These are phyloP conservation scores for Actinostola sp. DNA, from an alignment of 92 coral and sea anemone genomes.

Conservation along the genomic window DNA sequence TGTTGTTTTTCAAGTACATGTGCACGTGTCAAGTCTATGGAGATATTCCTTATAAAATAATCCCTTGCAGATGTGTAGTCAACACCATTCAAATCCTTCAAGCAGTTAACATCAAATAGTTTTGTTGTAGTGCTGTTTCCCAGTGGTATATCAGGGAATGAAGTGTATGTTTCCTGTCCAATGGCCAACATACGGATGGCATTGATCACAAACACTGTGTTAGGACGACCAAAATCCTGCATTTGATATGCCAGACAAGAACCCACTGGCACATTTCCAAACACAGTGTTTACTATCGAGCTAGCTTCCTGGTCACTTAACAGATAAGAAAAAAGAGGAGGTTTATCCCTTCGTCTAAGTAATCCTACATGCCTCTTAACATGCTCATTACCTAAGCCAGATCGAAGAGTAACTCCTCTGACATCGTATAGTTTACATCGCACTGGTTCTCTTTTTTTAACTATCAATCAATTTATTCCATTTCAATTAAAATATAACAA, in stretches of 20 bases:
- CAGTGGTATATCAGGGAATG: constrained; percentile 45
- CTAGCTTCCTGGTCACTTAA: constrained; percentile 39
- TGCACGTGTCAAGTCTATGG: constrained; percentile 21
- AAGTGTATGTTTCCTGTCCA: constrained; percentile 13
- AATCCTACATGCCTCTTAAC: constrained; percentile 29
- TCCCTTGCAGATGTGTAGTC: too few relatives aligned
- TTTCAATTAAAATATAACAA: too few relatives aligned
- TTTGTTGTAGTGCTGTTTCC: constrained; percentile 1
- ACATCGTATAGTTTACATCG: constrained; percentile 57
- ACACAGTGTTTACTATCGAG: constrained; percentile 35
- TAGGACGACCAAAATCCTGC: constrained; percentile 60
- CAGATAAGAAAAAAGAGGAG: constrained; percentile 59
- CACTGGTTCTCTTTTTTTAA: constrained; percentile 44
- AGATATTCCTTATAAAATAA: constrained; percentile 15
- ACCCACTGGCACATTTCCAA: constrained; percentile 43
- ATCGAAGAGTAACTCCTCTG: background rate
- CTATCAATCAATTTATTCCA: too few relatives aligned
- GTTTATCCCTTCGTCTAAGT: constrained; percentile 25
- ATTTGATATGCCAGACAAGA: constrained; percentile 53
- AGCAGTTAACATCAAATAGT: constrained; percentile 24
- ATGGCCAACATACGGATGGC: background rate
- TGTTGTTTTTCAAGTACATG: constrained; percentile 40
- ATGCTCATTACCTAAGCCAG: constrained; percentile 19
- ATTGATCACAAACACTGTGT: constrained; percentile 38
- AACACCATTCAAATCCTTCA: constrained; percentile 14